Conservation (phyloP, 2,113 vertebrate species). For the Oryzias woworae region DNA sequence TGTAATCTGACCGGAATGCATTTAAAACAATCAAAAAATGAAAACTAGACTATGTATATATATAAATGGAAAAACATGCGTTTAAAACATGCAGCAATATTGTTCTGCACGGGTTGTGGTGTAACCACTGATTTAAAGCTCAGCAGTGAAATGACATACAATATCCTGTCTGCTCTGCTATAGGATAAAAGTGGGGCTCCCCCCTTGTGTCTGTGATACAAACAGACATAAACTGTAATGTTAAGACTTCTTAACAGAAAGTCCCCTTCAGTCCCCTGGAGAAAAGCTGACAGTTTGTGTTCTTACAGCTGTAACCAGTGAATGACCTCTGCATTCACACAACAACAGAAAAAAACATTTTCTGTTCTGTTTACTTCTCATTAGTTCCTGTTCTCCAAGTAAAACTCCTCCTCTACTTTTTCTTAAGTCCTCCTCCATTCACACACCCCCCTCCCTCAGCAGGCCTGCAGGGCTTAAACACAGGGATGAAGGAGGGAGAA, state of each 20-base stretch:
- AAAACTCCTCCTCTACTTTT: conserved; percentile 29
- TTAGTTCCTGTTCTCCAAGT: conserved; percentile 21
- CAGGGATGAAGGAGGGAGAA: conserved; percentile 60
- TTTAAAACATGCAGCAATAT: no score
- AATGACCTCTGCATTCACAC: conserved; percentile 31
- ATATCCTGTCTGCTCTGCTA: conserved; percentile 57
- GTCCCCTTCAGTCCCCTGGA: conserved; percentile 56
- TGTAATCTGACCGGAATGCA: no score
- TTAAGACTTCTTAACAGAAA: conserved; percentile 35
- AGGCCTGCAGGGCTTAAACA: conserved; percentile 53
- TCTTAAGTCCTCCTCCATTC: neutral
- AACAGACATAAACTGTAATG: conserved; percentile 40
- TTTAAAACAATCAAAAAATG: no score
- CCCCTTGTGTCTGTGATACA: conserved; percentile 39
- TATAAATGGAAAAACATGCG: no score
- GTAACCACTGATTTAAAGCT: conserved; percentile 39
- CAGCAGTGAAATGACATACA: conserved; percentile 37
- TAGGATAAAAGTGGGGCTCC: conserved; percentile 25
- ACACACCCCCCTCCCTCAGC: conserved; percentile 3
- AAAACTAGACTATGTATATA: no score
- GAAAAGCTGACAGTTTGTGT: conserved; percentile 25
- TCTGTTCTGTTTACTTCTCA: conserved; percentile 15
- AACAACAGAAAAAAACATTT: no score
- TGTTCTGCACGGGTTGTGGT: conserved; percentile 19
- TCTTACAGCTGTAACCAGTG: conserved; percentile 38